A percentile compares a stretch with the other conserved stretches of the same genome.
These are phyloP conservation scores for Parauchenoglanis punctatus DNA, from an alignment of 2,797 vertebrate species.

Conservation along the genomic window DNA sequence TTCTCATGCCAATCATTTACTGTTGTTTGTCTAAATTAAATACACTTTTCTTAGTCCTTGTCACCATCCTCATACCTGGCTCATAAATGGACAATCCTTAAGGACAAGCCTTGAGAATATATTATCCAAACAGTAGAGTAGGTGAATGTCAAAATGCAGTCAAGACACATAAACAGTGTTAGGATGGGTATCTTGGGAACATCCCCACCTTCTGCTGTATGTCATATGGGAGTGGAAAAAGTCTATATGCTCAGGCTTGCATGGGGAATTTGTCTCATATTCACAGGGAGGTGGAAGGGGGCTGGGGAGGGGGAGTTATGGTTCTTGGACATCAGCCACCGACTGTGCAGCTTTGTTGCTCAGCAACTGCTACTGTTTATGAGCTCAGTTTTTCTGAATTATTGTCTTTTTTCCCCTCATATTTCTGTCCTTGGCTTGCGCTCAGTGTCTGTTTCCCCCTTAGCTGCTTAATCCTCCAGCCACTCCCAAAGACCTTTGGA, in stretches of 20 bases:
- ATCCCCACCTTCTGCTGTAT: constrained; percentile 31
- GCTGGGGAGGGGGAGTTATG: neutral
- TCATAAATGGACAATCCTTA: constrained; percentile 38
- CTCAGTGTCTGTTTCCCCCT: constrained; percentile 49
- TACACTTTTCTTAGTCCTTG: constrained; percentile 40
- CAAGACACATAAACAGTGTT: constrained; percentile 32
- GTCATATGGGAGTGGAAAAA: constrained; percentile 32
- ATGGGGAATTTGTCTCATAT: constrained; percentile 36
- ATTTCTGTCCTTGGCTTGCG: constrained; percentile 34
- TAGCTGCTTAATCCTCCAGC: constrained; percentile 60
- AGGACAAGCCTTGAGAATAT: constrained; percentile 27
- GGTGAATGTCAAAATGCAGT: constrained; percentile 45
- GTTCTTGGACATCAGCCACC: constrained; percentile 52
- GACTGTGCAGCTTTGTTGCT: constrained; percentile 54
- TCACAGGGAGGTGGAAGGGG: constrained; percentile 30
- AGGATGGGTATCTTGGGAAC: constrained; percentile 26
- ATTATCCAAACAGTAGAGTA: constrained; percentile 48
- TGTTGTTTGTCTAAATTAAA: constrained; percentile 43
- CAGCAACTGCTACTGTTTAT: constrained; percentile 55
- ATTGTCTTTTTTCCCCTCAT: constrained; percentile 19
- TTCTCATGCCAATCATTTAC: constrained; percentile 50
- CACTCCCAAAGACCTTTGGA: constrained; percentile 60
- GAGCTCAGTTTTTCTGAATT: constrained; percentile 51
- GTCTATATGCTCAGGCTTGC: constrained; percentile 33
- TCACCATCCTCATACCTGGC: constrained; percentile 30